Evolutionary conservation across 2,888 invertebrate genomes (phyloP).

Genomic region (Trypoxylon attenuatum): DNA sequence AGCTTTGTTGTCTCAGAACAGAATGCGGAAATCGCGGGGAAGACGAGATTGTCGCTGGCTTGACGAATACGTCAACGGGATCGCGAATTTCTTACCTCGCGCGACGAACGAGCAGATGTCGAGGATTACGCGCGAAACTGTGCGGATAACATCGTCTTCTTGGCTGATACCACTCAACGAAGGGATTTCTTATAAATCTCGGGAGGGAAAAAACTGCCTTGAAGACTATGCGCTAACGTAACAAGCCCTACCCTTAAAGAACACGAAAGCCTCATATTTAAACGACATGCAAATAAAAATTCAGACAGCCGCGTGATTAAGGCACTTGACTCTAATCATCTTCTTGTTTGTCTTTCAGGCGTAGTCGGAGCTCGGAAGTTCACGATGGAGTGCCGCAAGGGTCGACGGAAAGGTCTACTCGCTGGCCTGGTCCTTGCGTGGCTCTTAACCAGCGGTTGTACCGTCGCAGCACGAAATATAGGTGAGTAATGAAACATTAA

Average conservation of each 20-base stretch:
- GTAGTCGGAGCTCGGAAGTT: conserved; percentile 70
- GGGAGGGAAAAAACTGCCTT: conserved; percentile 4
- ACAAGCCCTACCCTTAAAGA: too few relatives aligned
- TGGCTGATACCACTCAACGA: conserved; percentile 39
- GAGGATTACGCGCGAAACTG: conserved; percentile 48
- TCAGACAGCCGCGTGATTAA: too few relatives aligned
- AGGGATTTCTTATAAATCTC: conserved; percentile 42
- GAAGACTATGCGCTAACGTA: too few relatives aligned
- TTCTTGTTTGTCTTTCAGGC: conserved; percentile 61
- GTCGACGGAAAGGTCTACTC: conserved; percentile 72
- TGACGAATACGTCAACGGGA: conserved; percentile 3
- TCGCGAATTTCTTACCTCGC: conserved; percentile 1
- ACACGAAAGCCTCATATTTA: too few relatives aligned
- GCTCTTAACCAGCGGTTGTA: conserved; percentile 68
- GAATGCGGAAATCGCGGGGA: background rate
- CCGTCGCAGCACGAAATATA: conserved; percentile 69
- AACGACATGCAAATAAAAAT: too few relatives aligned
- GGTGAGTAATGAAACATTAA: conserved; percentile 63
- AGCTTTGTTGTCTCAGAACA: too few relatives aligned
- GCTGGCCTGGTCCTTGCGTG: conserved; percentile 69
- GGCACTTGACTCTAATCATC: background rate
- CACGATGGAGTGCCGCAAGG: conserved; percentile 73
- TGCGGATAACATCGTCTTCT: conserved; percentile 41
- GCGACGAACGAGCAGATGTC: conserved; percentile 29
- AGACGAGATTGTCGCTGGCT: too few relatives aligned